A percentile compares a stretch with the other conserved stretches of the same genome.
These are phyloP conservation scores for Microplitis mediator DNA, from an alignment of 1,140 invertebrate species.

Conservation along the genomic window DNA sequence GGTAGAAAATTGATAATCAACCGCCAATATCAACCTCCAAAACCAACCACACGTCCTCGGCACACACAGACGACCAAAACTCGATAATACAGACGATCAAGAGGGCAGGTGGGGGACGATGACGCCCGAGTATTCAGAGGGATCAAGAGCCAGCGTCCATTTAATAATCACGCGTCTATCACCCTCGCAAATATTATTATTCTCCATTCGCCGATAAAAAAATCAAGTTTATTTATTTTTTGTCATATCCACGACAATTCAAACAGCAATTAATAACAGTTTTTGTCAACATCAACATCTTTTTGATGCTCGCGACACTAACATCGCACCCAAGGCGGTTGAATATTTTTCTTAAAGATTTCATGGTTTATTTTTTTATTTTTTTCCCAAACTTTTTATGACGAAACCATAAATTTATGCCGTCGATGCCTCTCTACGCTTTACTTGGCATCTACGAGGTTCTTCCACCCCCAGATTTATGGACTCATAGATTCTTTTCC, in stretches of 20 bases:
- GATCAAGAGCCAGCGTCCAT: neutral
- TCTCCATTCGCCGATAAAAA: neutral
- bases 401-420: conserved; percentile 46
- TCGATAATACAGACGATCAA: neutral
- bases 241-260: neutral
- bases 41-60: conserved; percentile 17
- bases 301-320: neutral
- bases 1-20: conserved; percentile 63
- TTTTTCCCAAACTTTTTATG: conserved; percentile 37
- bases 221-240: neutral
- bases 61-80: neutral
- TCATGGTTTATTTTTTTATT: neutral
- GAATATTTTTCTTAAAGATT: neutral
- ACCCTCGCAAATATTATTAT: neutral
- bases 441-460: conserved; percentile 31
- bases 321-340: neutral
- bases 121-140: no score
- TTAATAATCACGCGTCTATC: conserved; percentile 24
- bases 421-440: conserved; percentile 26
- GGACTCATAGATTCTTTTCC: conserved; percentile 52
- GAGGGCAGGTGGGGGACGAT: neutral
- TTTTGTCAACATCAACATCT: neutral
- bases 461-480: conserved; percentile 45
- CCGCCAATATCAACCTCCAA: conserved; percentile 52
- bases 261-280: neutral